phyloP scores from a whole-genome alignment of 1,140 invertebrate genomes.

The Drosophila bipectinata region DNA sequence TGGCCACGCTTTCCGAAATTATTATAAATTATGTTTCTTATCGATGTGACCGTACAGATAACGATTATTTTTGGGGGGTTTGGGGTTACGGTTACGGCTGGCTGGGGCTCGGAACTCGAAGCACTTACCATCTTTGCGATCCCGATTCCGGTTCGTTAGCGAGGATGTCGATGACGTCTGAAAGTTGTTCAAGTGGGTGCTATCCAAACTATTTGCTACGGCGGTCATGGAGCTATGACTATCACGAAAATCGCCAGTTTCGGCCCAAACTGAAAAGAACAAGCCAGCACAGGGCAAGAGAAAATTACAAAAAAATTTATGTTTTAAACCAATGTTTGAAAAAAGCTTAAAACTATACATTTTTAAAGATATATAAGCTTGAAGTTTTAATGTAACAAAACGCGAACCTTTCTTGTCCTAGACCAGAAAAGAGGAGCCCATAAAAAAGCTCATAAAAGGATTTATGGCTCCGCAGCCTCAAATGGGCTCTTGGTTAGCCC shows the following conservation, averaged over 20 bases:
- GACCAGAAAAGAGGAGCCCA: constrained; percentile 12
- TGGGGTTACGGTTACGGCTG: not conserved
- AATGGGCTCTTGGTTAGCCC: constrained; percentile 74
- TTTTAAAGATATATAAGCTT: not conserved
- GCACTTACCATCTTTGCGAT: constrained; percentile 87
- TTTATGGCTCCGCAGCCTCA: constrained; percentile 64
- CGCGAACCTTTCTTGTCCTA: not conserved
- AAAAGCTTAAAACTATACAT: not conserved
- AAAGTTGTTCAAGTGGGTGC: constrained; percentile 86
- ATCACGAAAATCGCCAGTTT: constrained; percentile 92
- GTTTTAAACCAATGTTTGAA: constrained; percentile 69
- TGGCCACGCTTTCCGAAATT: constrained; percentile 74
- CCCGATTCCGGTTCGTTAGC: constrained; percentile 86
- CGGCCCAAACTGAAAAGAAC: constrained; percentile 92
- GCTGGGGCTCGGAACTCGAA: not conserved
- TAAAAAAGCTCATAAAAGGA: constrained; percentile 71
- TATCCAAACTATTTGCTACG: constrained; percentile 87
- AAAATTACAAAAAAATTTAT: constrained; percentile 82
- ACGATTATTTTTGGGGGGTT: constrained; percentile 10
- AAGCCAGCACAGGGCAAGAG: constrained; percentile 84
- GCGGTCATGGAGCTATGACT: constrained; percentile 89
- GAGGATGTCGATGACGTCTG: constrained; percentile 85
- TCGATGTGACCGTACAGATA: constrained; percentile 40
- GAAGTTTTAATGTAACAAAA: not conserved
- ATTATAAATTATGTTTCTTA: constrained; percentile 82